phyloP scores from a whole-genome alignment of 1,140 invertebrate genomes.

The Drosophila seguyi region DNA sequence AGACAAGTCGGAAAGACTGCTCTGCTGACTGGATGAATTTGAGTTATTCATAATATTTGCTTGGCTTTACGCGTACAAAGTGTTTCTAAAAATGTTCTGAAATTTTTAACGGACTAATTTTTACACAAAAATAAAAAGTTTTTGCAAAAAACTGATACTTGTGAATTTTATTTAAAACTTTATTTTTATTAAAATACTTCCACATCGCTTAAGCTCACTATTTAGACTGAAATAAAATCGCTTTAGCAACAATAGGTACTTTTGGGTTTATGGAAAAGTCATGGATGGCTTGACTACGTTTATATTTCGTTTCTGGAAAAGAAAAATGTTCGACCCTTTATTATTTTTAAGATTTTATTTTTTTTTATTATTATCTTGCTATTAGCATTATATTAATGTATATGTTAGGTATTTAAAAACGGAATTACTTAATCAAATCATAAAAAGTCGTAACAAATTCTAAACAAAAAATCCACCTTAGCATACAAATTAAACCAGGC shows the following conservation, averaged over 20 bases:
- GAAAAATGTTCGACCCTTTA: too few relatives aligned
- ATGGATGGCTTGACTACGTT: not conserved
- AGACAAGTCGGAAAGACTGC: not conserved
- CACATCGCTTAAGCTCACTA: not conserved
- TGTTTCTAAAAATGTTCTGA: not conserved
- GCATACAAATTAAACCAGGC: not conserved
- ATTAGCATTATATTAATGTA: too few relatives aligned
- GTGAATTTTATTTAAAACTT: not conserved
- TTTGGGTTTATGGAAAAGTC: not conserved
- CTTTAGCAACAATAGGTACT: not conserved
- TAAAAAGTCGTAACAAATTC: not conserved
- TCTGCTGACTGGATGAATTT: not conserved
- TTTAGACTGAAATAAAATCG: not conserved
- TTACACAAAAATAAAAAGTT: not conserved
- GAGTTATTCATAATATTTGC: not conserved
- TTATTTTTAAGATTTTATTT: too few relatives aligned
- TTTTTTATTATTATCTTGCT: too few relatives aligned
- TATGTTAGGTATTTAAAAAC: too few relatives aligned
- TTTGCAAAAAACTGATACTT: not conserved
- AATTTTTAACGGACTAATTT: conserved; percentile 3
- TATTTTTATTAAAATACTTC: not conserved
- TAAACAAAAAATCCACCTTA: too few relatives aligned
- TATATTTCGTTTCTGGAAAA: not conserved
- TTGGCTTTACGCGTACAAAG: not conserved
- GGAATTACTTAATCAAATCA: too few relatives aligned